Conservation (phyloP, 2,888 invertebrate species). For the Euclidia mi region DNA sequence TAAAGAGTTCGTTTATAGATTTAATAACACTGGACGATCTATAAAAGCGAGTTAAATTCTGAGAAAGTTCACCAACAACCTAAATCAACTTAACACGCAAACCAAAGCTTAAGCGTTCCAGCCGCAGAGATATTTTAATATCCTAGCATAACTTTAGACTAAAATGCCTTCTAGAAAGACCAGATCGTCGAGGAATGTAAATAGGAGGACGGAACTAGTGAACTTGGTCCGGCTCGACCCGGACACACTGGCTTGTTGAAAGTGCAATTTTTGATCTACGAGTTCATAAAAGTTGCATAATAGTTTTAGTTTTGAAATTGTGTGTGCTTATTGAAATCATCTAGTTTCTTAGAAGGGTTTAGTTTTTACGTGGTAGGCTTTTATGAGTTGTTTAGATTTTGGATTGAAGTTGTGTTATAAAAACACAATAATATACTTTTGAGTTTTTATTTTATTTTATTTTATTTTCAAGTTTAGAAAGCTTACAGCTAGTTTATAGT, state of each 20-base stretch:
- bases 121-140: conserved; percentile 8
- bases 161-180: conserved; percentile 43
- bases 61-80: not conserved
- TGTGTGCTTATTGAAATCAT: too few relatives aligned
- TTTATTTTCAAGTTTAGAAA: too few relatives aligned
- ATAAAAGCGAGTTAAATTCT: too few relatives aligned
- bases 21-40: too few relatives aligned
- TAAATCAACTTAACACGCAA: not conserved
- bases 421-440: too few relatives aligned
- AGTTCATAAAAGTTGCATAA: conserved; percentile 30
- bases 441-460: too few relatives aligned
- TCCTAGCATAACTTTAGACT: conserved; percentile 8
- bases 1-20: too few relatives aligned
- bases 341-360: too few relatives aligned
- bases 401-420: too few relatives aligned
- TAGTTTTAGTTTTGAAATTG: conserved; percentile 17
- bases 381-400: too few relatives aligned
- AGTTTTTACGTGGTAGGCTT: too few relatives aligned
- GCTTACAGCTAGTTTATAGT: too few relatives aligned
- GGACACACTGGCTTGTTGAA: conserved; percentile 28
- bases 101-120: not conserved
- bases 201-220: conserved; percentile 52
- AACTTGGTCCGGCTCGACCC: conserved; percentile 50
- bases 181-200: conserved; percentile 61
- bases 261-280: conserved; percentile 40